Evolutionary conservation across 1,140 invertebrate genomes (phyloP), one percentile per base, ranked within the genome.

Genomic region (Onthophagus taurus): DNA sequence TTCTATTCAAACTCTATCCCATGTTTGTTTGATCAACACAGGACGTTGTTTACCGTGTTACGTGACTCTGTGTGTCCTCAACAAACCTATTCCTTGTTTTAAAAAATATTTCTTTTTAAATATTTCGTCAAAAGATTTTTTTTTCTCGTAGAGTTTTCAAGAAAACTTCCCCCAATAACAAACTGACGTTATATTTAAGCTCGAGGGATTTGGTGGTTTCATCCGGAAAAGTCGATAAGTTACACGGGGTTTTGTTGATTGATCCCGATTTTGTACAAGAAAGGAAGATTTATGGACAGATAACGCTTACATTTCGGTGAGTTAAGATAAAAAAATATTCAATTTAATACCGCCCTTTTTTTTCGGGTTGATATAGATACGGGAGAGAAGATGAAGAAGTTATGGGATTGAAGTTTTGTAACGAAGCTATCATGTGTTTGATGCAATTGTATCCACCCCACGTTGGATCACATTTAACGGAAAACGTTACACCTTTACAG

Each of bases 321-420:
- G 60, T n/a, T n/a, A n/a, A n/a, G n/a, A n/a, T n/a, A n/a, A n/a
- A n/a, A n/a, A n/a, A n/a, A n/a, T n/a, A n/a, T n/a, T n/a, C n/a
- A n/a, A n/a, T n/a, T n/a, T n/a, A n/a, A n/a, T n/a, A n/a, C n/a
- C n/a, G n/a, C n/a, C n/a, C n/a, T n/a, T n/a, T n/a, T n/a, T n/a
- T n/a, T n/a, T n/a, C n/a, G n/a, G n/a, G n/a, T n/a, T n/a, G n/a
- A n/a, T 26, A 26, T 58, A 83, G 89, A 41, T 91, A 92, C 57
- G 88, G 89, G 0, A 69, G 89, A 24, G 89, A 92, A 68, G 88
- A 93, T 59, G 88, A 92, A 59, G 88, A 93, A 64, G 86, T 91
- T 9, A 90, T 93, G 85, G 89, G 89, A 0, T 67, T 93, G 44
- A 85, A 87, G 59, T 92, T 93, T 67, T 89, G 85, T 68, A 91